These are phyloP conservation scores for Drosophila mayaguana DNA, from an alignment of 2,888 invertebrate species.

Conservation along the genomic window DNA sequence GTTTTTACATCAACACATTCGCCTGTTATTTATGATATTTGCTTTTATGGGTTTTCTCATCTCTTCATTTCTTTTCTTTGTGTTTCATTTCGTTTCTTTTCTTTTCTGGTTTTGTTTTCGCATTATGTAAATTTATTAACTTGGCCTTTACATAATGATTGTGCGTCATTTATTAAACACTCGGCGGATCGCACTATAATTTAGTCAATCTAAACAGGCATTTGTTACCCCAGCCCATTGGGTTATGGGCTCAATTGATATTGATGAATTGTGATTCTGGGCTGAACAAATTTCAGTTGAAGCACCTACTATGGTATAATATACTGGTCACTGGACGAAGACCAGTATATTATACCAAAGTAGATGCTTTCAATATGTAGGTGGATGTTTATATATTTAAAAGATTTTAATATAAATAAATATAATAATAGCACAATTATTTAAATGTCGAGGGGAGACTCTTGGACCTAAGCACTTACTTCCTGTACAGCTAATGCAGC, in stretches of 20 bases:
- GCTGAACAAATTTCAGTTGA: not conserved
- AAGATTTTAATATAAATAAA: too few species aligned
- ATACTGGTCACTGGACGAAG: too few species aligned
- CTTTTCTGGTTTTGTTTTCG: slow-evolving; percentile 4
- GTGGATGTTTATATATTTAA: too few species aligned
- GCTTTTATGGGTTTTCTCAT: slow-evolving; percentile 6
- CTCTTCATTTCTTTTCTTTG: not conserved
- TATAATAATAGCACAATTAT: too few species aligned
- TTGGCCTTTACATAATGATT: slow-evolving; percentile 16
- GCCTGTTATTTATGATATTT: slow-evolving; percentile 27
- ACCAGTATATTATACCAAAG: too few species aligned
- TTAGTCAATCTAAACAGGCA: not conserved
- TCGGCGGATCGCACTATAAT: not conserved
- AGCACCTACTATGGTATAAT: too few species aligned
- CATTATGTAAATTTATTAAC: slow-evolving; percentile 36
- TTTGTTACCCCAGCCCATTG: not conserved
- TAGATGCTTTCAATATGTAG: too few species aligned
- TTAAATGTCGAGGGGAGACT: not conserved
- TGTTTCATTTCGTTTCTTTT: not conserved
- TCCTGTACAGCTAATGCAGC: not conserved
- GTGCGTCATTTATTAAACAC: not conserved
- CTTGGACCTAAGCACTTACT: not conserved
- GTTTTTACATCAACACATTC: slow-evolving; percentile 21
- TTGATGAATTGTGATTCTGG: not conserved
- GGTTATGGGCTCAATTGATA: too few species aligned